Base-by-base conservation (phyloP, 2,888 invertebrate species). In the Arenicola marina region DNA sequence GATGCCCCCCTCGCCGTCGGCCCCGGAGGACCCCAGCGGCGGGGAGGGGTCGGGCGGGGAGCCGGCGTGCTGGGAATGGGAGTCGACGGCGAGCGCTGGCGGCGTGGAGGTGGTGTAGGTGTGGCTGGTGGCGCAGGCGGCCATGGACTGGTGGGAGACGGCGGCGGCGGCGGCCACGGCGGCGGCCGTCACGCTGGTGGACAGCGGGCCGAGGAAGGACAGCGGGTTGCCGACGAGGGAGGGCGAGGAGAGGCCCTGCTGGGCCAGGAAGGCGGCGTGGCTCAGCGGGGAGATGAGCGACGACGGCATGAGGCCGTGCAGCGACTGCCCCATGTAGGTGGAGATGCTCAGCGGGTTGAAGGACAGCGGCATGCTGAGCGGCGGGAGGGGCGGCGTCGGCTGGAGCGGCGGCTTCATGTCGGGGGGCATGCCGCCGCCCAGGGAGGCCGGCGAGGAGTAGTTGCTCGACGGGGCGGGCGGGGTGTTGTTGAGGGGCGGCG, bases 211-310 rank as follows among this genome's bases (percentile, higher is more conserved):
- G 56, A 45, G 46, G 33, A 56, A 46, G 18, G 56, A 56, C 21
- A 61, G 29, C 1, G 56, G 46, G 46, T 45, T 46, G 34, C 33
- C n/a, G 2, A 61, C 21, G 32, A 56, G n/a, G 24, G 53, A 38
- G 21, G 56, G 56, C 7, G 56, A 56, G 43, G 56, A 7, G 15
- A 56, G 34, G 4, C 51, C 51, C 4, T 26, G 55, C 51, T 59
- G 59, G 2, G 32, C 51, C n/a, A 51, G 51, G 51, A 59, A 51
- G n/a, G 51, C 33, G 15, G 57, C 45, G 7, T 59, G 59, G 56
- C 51, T 48, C 4, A 55, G 24, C 26, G 62, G 62, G n/a, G 62
- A 62, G 3, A 62, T 59, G n/a, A 62, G 53, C 32, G 62, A 54
- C 4, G 62, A 62, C 7, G 62, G 59, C 44, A 62, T 21, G 44